Base-by-base conservation (phyloP, 2,113 vertebrate species). In the Austrofundulus limnaeus region DNA sequence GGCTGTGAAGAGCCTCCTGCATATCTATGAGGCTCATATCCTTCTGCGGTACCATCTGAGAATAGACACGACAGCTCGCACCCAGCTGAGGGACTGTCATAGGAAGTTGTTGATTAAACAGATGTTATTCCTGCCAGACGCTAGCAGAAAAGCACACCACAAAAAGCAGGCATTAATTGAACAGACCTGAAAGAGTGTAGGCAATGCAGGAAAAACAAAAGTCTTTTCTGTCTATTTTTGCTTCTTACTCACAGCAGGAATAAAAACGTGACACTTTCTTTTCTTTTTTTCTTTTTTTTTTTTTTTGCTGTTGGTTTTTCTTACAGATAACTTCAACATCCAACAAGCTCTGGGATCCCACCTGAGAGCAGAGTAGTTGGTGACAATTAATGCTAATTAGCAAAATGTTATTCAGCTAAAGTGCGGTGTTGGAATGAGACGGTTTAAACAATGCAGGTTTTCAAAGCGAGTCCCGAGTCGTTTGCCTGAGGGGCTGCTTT, bases 351-450 rank as follows among this genome's bases (percentile, higher is more conserved):
- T 16, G 34, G 50, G n/a, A 66, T 55, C 21, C n/a, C 12, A 76
- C 41, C 46, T 65, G 55, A 42, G 73, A 85, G 82, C 81, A 84
- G 28, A 86, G 80, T 84, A 75, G 89, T 87, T 87, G 72, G 83
- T 70, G 87, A 85, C 86, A 91, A 91, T 94, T 92, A 93, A 72
- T 77, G 57, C 48, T 89, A 90, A 93, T 93, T 93, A 92, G 85
- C 80, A 61, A 17, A 64, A 64, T 69, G 46, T 76, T 54, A 61
- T 81, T 79, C 49, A 87, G 88, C 90, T 77, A 87, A 61, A 83
- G 88, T 89, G 43, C 55, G 19, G 37, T 42, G 38, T 51, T 60
- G 25, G 41, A 70, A 66, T 56, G 25, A 54, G 77, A 88, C 79
- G 83, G 56, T 70, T 48, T 54, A 28, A 62, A 54, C 46, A 39